Evolutionary conservation across 1,140 invertebrate genomes (phyloP).

Genomic region (Lepeophtheirus salmonis): DNA sequence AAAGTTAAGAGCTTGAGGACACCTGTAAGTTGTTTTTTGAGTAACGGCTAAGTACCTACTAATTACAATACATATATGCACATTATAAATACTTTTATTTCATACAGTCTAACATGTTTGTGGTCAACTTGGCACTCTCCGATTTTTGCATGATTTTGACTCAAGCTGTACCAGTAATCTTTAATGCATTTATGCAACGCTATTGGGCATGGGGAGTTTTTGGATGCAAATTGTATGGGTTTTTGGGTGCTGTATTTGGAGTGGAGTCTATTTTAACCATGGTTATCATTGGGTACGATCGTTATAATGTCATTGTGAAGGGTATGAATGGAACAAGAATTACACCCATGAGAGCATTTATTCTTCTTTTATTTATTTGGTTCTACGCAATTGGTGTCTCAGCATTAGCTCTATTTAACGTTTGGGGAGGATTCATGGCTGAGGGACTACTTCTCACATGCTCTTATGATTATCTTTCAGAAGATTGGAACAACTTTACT

Average conservation of each 20-base stretch:
- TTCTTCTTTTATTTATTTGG: conserved; percentile 24
- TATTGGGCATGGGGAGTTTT: conserved; percentile 37
- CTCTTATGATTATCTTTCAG: conserved; percentile 24
- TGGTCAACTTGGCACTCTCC: conserved; percentile 65
- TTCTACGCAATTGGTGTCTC: conserved; percentile 23
- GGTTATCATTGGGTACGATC: conserved; percentile 25
- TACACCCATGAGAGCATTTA: conserved; percentile 21
- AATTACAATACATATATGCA: background rate
- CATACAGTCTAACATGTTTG: conserved; percentile 47
- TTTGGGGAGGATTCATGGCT: conserved; percentile 24
- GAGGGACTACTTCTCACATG: conserved; percentile 25
- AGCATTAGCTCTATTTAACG: conserved; percentile 24
- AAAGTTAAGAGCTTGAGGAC: conserved; percentile 52
- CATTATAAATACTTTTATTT: background rate
- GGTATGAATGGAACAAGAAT: conserved; percentile 24
- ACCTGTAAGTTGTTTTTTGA: conserved; percentile 29
- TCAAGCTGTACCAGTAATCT: conserved; percentile 51
- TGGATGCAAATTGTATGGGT: conserved; percentile 23
- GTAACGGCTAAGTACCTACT: background rate
- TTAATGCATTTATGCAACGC: conserved; percentile 45
- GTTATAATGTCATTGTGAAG: conserved; percentile 27
- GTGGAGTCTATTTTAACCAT: conserved; percentile 24
- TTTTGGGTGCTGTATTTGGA: conserved; percentile 24
- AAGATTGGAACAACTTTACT: conserved; percentile 19
- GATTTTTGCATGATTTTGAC: conserved; percentile 50